A percentile compares a stretch with the other conserved stretches of the same genome.
Evolutionary conservation across 2,888 invertebrate species (phyloP).

Genomic region (Andrena bucephala): DNA sequence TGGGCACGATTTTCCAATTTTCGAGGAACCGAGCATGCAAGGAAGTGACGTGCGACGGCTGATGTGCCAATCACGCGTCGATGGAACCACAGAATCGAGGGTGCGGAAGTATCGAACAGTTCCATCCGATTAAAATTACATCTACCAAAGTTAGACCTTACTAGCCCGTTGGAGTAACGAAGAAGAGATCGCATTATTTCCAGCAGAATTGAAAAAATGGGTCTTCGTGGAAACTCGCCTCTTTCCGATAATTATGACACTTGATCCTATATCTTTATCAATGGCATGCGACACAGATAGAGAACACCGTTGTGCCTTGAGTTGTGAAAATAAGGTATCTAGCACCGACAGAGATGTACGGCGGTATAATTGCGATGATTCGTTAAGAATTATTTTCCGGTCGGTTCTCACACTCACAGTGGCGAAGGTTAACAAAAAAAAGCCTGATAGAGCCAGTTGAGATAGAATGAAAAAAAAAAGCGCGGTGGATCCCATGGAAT

Average conservation of each 20-base stretch:
- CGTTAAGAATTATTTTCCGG: conserved; percentile 64
- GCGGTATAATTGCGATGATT: conserved; percentile 43
- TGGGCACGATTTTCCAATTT: conserved; percentile 55
- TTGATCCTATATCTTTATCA: not conserved
- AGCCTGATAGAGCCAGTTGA: conserved; percentile 68
- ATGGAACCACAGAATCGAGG: conserved; percentile 1
- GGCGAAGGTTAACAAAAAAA: conserved; percentile 52
- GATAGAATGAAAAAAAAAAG: conserved; percentile 64
- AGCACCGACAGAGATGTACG: not conserved
- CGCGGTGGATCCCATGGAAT: conserved; percentile 68
- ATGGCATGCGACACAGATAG: not conserved
- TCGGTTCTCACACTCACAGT: conserved; percentile 74
- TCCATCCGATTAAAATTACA: not conserved
- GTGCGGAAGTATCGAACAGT: not conserved
- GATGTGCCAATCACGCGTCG: not conserved
- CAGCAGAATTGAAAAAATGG: too few relatives aligned
- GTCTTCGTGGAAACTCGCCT: too few relatives aligned
- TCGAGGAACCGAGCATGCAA: not conserved
- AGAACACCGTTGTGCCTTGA: not conserved
- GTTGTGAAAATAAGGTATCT: conserved; percentile 8
- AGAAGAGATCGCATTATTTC: too few relatives aligned
- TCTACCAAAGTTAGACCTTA: too few relatives aligned
- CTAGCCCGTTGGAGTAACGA: too few relatives aligned
- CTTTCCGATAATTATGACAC: not conserved
- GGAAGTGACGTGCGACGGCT: not conserved